Conservation (phyloP, 1,140 invertebrate species). For the Sarcophaga peregrina region DNA sequence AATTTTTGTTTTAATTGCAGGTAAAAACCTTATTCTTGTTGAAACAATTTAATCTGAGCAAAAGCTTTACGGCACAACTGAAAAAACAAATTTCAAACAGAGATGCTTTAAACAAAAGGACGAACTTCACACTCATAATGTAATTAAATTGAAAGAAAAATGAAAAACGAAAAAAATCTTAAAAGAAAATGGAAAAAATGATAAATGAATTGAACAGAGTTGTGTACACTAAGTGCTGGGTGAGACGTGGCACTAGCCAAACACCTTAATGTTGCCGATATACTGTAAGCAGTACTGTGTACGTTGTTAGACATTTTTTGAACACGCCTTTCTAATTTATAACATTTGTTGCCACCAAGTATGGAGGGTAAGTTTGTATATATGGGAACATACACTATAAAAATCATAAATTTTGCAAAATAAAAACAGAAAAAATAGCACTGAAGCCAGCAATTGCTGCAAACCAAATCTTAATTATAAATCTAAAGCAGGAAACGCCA, state of each 20-base stretch:
- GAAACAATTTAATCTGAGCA: background rate
- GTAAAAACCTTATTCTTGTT: background rate
- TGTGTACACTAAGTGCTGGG: background rate
- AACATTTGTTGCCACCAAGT: slow-evolving; percentile 12
- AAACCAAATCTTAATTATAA: slow-evolving; percentile 65
- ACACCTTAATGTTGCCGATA: too few relatives aligned
- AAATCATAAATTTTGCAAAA: slow-evolving; percentile 48
- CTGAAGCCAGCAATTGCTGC: slow-evolving; percentile 55
- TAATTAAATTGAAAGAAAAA: background rate
- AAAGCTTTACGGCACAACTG: background rate
- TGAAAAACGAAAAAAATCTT: background rate
- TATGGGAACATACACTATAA: background rate
- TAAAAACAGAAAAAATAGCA: too few relatives aligned
- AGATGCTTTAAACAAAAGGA: slow-evolving; percentile 14
- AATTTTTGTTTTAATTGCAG: slow-evolving; percentile 16
- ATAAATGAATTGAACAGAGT: background rate
- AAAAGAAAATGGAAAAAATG: slow-evolving; percentile 8
- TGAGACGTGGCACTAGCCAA: too few relatives aligned
- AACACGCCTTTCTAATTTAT: slow-evolving; percentile 21
- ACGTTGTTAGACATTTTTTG: background rate
- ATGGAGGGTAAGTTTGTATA: background rate
- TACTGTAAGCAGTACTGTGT: too few relatives aligned
- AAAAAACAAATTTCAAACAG: background rate
- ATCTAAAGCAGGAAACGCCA: slow-evolving; percentile 57
- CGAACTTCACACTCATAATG: background rate